phyloP scores from a whole-genome alignment of 2,113 vertebrate species.

The Cyprinodon tularosa region DNA sequence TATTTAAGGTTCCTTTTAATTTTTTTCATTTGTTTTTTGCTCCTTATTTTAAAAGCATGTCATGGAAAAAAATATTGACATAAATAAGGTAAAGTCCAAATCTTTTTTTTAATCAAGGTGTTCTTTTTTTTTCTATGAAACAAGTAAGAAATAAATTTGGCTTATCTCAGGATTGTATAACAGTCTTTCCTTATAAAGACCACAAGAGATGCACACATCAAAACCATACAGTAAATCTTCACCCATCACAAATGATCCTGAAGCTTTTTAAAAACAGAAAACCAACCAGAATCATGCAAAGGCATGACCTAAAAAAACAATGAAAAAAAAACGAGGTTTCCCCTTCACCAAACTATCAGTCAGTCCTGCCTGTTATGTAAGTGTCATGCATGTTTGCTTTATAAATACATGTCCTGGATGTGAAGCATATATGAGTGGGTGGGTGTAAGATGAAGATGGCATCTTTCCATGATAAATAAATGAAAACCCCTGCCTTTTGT shows the following conservation, averaged over 20 bases:
- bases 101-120: neutral
- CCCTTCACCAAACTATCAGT: constrained; percentile 5
- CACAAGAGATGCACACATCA: neutral
- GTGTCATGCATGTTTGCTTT: constrained; percentile 69
- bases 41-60: too few species aligned
- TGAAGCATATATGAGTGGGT: constrained; percentile 41
- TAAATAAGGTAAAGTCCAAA: too few species aligned
- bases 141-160: neutral
- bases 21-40: too few species aligned
- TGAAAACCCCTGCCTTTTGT: constrained; percentile 62
- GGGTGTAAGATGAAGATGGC: constrained; percentile 46
- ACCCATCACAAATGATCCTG: neutral
- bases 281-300: neutral
- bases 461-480: constrained; percentile 67
- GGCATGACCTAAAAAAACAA: neutral
- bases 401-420: constrained; percentile 51
- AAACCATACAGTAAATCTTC: neutral
- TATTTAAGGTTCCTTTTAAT: neutral
- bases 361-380: constrained; percentile 38
- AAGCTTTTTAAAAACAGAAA: neutral
- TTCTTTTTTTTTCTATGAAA: neutral
- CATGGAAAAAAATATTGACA: too few species aligned
- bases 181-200: neutral
- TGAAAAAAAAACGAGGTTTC: constrained; percentile 23
- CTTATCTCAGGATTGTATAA: constrained; percentile 2